A percentile compares a stretch with the other conserved stretches of the same genome.
phyloP scores from a whole-genome alignment of 2,113 vertebrate genomes.

The Sterna hirundo region DNA sequence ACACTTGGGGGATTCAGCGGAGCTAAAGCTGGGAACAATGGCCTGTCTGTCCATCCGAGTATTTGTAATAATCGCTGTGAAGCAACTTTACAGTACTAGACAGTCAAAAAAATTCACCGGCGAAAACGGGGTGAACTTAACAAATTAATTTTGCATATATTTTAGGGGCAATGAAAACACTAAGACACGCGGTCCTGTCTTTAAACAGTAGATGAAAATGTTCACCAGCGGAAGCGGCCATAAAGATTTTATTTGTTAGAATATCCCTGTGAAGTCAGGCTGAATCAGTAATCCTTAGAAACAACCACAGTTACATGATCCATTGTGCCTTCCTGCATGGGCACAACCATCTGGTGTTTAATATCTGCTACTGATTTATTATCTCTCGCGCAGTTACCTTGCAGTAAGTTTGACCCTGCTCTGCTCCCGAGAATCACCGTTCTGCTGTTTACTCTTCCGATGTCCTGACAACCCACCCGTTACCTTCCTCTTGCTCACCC shows the following conservation, averaged over 20 bases:
- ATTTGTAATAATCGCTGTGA: neutral
- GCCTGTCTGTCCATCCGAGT: conserved; percentile 32
- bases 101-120: neutral
- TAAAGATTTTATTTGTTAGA: conserved; percentile 64
- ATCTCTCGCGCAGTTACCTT: conserved; percentile 42
- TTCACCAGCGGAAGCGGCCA: conserved; percentile 28
- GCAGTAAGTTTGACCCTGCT: conserved; percentile 54
- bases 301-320: conserved; percentile 41
- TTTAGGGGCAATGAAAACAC: neutral
- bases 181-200: neutral
- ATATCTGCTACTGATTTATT: conserved; percentile 58
- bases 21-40: conserved; percentile 57
- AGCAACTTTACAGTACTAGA: conserved; percentile 31
- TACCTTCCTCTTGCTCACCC: conserved; percentile 35
- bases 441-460: conserved; percentile 66
- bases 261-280: conserved; percentile 57
- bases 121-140: neutral
- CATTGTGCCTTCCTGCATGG: conserved; percentile 39
- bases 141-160: conserved; percentile 34
- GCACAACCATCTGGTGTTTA: conserved; percentile 72
- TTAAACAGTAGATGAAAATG: conserved; percentile 46
- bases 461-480: conserved; percentile 50
- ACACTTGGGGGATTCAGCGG: conserved; percentile 49
- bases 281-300: conserved; percentile 46
- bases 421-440: conserved; percentile 28